These are phyloP conservation scores for Tursiops truncatus DNA, from an alignment of 2,113 vertebrate species.

Conservation along the genomic window DNA sequence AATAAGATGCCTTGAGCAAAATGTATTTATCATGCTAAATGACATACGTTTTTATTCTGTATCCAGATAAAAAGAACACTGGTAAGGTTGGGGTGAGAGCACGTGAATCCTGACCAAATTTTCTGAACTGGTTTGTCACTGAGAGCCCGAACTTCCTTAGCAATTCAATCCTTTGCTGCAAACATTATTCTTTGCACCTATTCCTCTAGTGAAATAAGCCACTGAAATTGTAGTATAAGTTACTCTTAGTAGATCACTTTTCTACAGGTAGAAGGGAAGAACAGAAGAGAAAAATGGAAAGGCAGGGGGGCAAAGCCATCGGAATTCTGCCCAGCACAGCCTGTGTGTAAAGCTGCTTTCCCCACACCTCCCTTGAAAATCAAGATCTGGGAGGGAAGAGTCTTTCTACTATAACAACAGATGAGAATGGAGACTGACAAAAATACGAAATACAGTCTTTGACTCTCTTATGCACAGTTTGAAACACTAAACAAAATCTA, in stretches of 20 bases:
- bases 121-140: not conserved
- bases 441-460: accelerated
- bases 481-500: not conserved
- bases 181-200: accelerated
- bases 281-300: not conserved
- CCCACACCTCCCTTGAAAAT: not conserved
- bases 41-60: not conserved
- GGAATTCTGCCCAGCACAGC: too few relatives aligned
- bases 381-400: not conserved
- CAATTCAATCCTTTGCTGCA: not conserved
- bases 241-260: not conserved
- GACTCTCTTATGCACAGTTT: not conserved
- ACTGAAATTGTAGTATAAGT: not conserved
- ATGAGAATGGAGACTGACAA: not conserved
- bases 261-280: not conserved
- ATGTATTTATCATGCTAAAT: not conserved
- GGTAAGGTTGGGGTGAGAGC: too few relatives aligned
- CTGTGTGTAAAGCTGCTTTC: accelerated
- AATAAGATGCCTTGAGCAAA: not conserved
- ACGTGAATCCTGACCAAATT: too few relatives aligned
- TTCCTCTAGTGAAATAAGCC: not conserved
- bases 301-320: not conserved
- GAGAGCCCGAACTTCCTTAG: not conserved
- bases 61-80: not conserved
- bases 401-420: accelerated